Percentiles rank a stretch among this genome's conserved stretches.
Conservation (phyloP, 2,797 vertebrate species). For the Sarcoramphus papa region DNA sequence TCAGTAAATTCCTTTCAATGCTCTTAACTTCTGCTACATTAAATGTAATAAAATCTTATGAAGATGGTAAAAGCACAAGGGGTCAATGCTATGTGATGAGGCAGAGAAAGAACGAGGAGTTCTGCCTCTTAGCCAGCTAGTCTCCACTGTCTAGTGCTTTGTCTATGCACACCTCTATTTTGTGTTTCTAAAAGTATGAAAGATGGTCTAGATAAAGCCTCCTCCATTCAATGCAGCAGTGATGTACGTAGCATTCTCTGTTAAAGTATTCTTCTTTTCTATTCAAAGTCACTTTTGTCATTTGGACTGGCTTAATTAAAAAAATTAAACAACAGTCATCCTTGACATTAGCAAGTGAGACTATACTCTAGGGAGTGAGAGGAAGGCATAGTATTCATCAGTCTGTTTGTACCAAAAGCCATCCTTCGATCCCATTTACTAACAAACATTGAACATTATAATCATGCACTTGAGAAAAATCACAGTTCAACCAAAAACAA, state of each 20-base stretch:
- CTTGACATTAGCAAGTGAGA: background rate
- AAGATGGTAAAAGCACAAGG: background rate
- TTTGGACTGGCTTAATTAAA: background rate
- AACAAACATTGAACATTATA: background rate
- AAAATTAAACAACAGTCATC: background rate
- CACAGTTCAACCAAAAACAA: background rate
- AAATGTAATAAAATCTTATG: background rate
- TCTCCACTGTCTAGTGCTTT: background rate
- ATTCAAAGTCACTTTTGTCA: background rate
- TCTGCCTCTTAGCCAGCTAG: background rate
- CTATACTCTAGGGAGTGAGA: background rate
- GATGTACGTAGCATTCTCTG: fast-evolving
- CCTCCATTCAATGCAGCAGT: background rate
- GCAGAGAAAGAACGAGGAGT: background rate
- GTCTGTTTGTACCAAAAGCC: background rate
- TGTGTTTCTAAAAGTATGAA: background rate
- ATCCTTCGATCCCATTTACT: background rate
- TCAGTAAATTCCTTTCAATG: background rate
- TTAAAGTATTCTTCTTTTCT: background rate
- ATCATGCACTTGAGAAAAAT: background rate
- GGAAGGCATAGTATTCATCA: background rate
- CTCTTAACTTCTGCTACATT: background rate
- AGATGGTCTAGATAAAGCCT: background rate
- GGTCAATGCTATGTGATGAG: background rate
- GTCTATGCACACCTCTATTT: background rate